Evolutionary conservation across 2,797 vertebrate species (phyloP), one percentile per base, ranked within the genome.

Genomic region (Morus bassanus): DNA sequence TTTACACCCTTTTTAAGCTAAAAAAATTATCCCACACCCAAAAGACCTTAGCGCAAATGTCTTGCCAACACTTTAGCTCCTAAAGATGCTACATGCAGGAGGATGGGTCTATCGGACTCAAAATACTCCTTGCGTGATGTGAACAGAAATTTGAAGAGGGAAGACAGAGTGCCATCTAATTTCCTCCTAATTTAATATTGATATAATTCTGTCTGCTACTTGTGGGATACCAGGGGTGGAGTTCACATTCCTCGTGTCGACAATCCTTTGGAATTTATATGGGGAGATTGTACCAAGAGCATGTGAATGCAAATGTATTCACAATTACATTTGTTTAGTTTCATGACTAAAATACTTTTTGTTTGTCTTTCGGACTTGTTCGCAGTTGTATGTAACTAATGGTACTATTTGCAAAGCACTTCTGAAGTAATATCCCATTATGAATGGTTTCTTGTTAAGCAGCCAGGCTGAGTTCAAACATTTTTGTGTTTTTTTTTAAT

Each of bases 1-100:
- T 31, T 92, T 64, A 43, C 23, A 7, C 8, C 8, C 8, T n/a
- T 78, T 73, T 53, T 25, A 53, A 63, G 33, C 6, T 21, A 73
- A 85, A 63, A 83, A 19, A 77, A 5, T 19, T 53, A 22, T 70
- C 31, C 9, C 4, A 14, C 0, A 1, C 19, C 13, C 24, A 13
- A 61, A 67, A 88, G 27, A 76, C 11, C 18, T 39, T 17, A 24
- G 24, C 0, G 0, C 57, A 56, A 67, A 60, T 7, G 30, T 60
- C n/a, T 73, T 16, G 6, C 4, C 30, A 37, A 41, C 6, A 24
- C 7, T 80, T 43, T 12, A 0, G 4, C 27, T 63, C 24, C 33
- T 53, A 28, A 69, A 63, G 31, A 50, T 18, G 51, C 21, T 21
- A 16, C 3, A 2, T 18, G n/a, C 15, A 13, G 24, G 46, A 83